phyloP scores from a whole-genome alignment of 2,888 invertebrate genomes.

The Hipparchia semele region DNA sequence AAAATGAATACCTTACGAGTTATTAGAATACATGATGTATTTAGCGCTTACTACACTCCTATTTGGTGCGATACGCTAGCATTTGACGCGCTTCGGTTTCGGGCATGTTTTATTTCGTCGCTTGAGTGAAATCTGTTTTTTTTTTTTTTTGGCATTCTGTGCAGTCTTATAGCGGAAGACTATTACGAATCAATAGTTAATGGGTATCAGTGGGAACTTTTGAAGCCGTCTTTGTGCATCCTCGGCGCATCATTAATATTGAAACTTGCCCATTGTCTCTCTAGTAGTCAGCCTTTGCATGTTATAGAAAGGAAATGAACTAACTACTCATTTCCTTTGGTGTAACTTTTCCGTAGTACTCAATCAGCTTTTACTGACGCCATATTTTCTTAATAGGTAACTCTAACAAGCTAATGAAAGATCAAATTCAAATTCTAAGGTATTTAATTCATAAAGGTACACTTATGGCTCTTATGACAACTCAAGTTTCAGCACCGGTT shows the following conservation, averaged over 20 bases:
- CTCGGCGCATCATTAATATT: slow-evolving; percentile 80
- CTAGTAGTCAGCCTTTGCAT: slow-evolving; percentile 73
- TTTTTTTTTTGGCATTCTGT: too few relatives aligned
- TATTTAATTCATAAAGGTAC: too few relatives aligned
- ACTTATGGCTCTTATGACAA: too few relatives aligned
- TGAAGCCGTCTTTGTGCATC: slow-evolving; percentile 75
- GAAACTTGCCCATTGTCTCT: slow-evolving; percentile 78
- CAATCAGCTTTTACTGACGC: slow-evolving; percentile 45
- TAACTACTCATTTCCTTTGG: slow-evolving; percentile 75
- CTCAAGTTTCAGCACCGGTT: too few relatives aligned
- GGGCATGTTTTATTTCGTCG: too few relatives aligned
- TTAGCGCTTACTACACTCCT: too few relatives aligned
- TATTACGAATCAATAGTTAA: slow-evolving; percentile 83
- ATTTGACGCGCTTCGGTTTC: too few relatives aligned
- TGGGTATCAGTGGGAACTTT: slow-evolving; percentile 80
- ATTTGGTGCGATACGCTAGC: too few relatives aligned
- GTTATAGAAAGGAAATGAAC: slow-evolving; percentile 69
- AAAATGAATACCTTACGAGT: too few relatives aligned
- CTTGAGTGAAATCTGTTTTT: too few relatives aligned
- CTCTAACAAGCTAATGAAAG: background rate
- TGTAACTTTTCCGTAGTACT: slow-evolving; percentile 67
- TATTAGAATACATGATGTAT: too few relatives aligned
- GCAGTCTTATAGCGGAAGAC: slow-evolving; percentile 70
- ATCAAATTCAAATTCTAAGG: too few relatives aligned
- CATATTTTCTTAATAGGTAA: background rate